Evolutionary conservation across 2,888 invertebrate genomes (phyloP).

Genomic region (Julus scandinavius): DNA sequence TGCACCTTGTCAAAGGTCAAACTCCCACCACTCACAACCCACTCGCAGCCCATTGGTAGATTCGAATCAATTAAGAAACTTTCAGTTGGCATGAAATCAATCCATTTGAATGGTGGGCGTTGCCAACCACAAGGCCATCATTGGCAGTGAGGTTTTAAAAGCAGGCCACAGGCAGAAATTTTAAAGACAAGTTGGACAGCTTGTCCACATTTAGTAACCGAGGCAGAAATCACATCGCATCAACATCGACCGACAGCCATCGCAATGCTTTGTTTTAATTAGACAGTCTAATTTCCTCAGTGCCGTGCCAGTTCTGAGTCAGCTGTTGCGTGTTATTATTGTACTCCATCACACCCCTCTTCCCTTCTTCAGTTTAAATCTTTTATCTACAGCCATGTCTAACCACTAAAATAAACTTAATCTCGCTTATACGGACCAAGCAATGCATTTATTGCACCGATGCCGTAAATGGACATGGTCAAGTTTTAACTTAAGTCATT

Average conservation of each 20-base stretch:
- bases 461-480: no score
- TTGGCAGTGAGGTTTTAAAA: not conserved
- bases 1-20: not conserved
- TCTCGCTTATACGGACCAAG: no score
- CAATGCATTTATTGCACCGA: no score
- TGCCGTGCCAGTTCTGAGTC: not conserved
- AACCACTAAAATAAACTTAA: no score
- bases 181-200: not conserved
- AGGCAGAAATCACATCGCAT: conserved; percentile 58
- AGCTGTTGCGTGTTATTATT: not conserved
- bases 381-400: no score
- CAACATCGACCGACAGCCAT: conserved; percentile 67
- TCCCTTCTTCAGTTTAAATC: no score
- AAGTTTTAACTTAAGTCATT: no score
- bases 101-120: conserved; percentile 24
- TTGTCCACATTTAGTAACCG: not conserved
- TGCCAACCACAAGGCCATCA: not conserved
- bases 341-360: no score
- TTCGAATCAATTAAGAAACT: not conserved
- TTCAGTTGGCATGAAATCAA: not conserved
- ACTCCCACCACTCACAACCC: not conserved
- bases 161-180: not conserved
- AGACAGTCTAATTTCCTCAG: conserved; percentile 71
- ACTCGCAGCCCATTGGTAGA: not conserved
- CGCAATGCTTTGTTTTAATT: conserved; percentile 78